phyloP scores from a whole-genome alignment of 2,888 invertebrate genomes.

The Acrobasis consociella region DNA sequence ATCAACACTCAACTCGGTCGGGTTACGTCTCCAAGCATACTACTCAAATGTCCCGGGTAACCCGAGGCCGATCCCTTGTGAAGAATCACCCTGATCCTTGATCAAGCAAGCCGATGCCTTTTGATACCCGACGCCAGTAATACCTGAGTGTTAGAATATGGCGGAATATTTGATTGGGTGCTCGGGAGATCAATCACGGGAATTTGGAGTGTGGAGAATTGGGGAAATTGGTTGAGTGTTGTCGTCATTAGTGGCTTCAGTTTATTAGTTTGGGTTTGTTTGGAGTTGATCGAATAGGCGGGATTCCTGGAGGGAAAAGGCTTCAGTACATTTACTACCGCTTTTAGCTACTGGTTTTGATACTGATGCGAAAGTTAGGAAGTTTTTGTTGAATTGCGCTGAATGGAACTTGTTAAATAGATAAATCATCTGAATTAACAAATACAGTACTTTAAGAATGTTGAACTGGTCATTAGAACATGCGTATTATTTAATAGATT shows the following conservation, averaged over 20 bases:
- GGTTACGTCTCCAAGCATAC: constrained; percentile 43
- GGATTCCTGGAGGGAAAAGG: too few species aligned
- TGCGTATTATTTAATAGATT: too few species aligned
- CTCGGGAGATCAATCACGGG: background rate
- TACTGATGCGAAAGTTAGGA: too few species aligned
- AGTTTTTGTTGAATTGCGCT: too few species aligned
- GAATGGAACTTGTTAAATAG: background rate
- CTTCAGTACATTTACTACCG: too few species aligned
- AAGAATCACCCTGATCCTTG: constrained; percentile 27
- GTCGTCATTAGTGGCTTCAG: background rate
- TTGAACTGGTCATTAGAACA: too few species aligned
- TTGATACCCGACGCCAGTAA: constrained; percentile 16
- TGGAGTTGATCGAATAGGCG: background rate
- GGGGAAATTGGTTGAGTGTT: background rate
- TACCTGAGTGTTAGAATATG: constrained; percentile 20
- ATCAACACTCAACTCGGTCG: constrained; percentile 44
- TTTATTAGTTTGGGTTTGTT: background rate
- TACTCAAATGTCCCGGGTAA: constrained; percentile 43
- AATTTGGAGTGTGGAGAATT: background rate
- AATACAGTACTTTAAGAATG: too few species aligned
- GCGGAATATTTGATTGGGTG: constrained; percentile 15
- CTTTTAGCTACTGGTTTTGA: too few species aligned
- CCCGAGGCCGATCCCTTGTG: constrained; percentile 35
- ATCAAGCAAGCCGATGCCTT: constrained; percentile 23
- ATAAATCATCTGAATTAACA: too few species aligned